Evolutionary conservation across 2,113 vertebrate genomes (phyloP), one percentile per base, ranked within the genome.

Genomic region (Prietella phreatophila): DNA sequence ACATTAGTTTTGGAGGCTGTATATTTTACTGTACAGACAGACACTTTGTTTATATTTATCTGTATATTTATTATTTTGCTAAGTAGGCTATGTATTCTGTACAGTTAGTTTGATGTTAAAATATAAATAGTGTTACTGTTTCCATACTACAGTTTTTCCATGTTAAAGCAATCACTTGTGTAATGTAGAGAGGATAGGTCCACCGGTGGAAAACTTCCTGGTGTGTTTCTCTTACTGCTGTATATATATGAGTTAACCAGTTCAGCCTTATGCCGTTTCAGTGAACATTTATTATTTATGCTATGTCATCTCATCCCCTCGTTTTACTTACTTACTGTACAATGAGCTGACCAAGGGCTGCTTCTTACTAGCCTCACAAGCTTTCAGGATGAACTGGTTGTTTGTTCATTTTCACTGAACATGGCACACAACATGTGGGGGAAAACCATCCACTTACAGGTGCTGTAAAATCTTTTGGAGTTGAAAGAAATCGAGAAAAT

Each of bases 301-400:
- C 10, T 13, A 87, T 85, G 87, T 88, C 85, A 86, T 90, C 87
- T 76, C 80, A 86, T 90, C 83, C 89, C 33, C 90, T 90, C 55
- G 73, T 78, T 78, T 89, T 90, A 91, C 89, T 92, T 91, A 90
- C 91, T 91, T 85, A 90, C 91, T 91, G 47, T 85, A 91, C 90
- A 86, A 87, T 85, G 86, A 85, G 86, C 83, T 90, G 86, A 87
- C 58, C 39, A 33, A 36, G 50, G 78, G 42, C 47, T 89, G 36
- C 69, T n/a, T 22, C 33, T 47, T 84, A 69, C 71, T 69, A 33
- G n/a, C 8, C 27, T 25, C 63, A 90, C 89, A 83, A 60, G 89
- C 90, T 91, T 86, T 50, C 2, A 36, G 5, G 33, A 25, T 36
- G 22, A 85, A 87, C 42, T 47, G 15, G 8, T 61, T 19, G 33